Evolutionary conservation across 2,113 vertebrate species (phyloP), one percentile per base, ranked within the genome.

Genomic region (Labrus mixtus): DNA sequence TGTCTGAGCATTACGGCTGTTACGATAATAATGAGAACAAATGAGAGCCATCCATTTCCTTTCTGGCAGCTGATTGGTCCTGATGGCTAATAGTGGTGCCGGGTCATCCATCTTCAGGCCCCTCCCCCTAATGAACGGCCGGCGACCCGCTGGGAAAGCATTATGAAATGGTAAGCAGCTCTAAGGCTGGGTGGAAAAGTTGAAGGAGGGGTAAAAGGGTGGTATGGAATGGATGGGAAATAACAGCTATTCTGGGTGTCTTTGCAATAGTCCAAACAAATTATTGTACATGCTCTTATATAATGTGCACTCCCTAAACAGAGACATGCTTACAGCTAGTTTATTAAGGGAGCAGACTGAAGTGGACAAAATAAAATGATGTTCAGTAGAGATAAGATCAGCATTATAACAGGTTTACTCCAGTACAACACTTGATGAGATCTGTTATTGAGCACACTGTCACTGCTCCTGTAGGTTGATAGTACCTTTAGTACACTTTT

Each of bases 31-130:
- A 97, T 97, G 96, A 96, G 96, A 97, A 96, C 96, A 98, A 98
- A 98, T 98, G 97, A 98, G 96, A 97, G 96, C 95, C 96, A 98
- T 98, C 96, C 95, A 97, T 98, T 97, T 97, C 96, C 95, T 95
- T 93, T 95, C 96, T 96, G 96, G 96, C 95, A 96, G 95, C 96
- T 97, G 96, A 97, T 97, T 97, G 96, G 97, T 96, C 95, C 95
- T 94, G 94, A 96, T 96, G 95, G 95, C 95, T 96, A 97, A 96
- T 97, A 96, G n/a, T 97, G 96, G 96, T 94, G 94, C 94, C 78
- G 91, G 94, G 95, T 96, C 97, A 98, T 98, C 95, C 94, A 97
- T 98, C 97, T 97, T 97, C 87, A 36, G 91, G 92, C 92, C 96
- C 93, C 95, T 97, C 96, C 96, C 95, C 96, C 95, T 97, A 96